phyloP scores from a whole-genome alignment of 2,888 invertebrate genomes.

The Zygaena filipendulae region DNA sequence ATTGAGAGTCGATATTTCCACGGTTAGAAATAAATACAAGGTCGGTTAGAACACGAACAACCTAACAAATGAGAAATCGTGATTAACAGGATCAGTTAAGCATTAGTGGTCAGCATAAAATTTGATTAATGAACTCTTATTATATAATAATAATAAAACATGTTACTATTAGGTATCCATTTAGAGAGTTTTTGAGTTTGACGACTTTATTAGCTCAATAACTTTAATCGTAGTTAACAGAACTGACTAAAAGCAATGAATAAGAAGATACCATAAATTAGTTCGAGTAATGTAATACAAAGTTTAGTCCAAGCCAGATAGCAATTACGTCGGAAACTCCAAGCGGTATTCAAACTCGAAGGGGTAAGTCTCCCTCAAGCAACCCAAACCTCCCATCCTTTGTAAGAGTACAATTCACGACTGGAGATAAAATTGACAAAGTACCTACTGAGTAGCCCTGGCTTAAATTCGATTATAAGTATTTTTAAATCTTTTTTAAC shows the following conservation, averaged over 20 bases:
- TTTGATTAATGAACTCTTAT: too few species aligned
- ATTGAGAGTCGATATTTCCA: too few species aligned
- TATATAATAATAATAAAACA: too few species aligned
- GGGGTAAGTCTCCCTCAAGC: conserved; percentile 24
- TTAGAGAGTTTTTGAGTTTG: too few species aligned
- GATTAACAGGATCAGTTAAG: too few species aligned
- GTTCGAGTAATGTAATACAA: conserved; percentile 62
- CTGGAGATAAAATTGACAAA: conserved; percentile 47
- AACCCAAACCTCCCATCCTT: conserved; percentile 31
- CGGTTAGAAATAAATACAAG: too few species aligned
- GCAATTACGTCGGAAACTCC: conserved; percentile 61
- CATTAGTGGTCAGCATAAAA: too few species aligned
- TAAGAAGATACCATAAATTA: conserved; percentile 62
- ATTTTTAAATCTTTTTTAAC: conserved; percentile 49
- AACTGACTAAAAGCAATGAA: conserved; percentile 50
- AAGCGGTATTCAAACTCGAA: conserved; percentile 59
- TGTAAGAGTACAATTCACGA: conserved; percentile 38
- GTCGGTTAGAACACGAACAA: too few species aligned
- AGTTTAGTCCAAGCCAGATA: conserved; percentile 63
- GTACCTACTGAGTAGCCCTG: conserved; percentile 35
- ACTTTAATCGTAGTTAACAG: conserved; percentile 27
- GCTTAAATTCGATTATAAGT: conserved; percentile 44
- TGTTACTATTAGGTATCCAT: too few species aligned
- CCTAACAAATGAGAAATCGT: too few species aligned
- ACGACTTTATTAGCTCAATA: too few species aligned